Conservation (phyloP, 2,113 vertebrate genomes). For the Prinia subflava region DNA sequence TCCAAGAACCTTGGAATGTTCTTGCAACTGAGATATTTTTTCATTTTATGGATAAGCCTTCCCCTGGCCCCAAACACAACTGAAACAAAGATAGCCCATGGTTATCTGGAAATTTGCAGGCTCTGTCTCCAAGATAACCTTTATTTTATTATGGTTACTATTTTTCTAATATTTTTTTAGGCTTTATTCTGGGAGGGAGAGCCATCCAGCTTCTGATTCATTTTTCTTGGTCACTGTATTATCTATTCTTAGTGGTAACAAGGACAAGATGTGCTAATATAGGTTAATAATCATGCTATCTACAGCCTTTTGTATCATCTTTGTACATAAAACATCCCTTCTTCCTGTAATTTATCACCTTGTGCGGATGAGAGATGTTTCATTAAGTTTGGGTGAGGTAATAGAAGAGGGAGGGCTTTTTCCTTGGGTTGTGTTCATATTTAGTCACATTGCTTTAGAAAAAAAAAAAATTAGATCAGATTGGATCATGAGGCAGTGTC, state of each 20-base stretch:
- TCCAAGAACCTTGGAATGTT: background rate
- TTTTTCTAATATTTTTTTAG: background rate
- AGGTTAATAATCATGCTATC: conserved; percentile 14
- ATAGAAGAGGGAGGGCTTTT: background rate
- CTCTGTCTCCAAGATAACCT: background rate
- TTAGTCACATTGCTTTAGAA: background rate
- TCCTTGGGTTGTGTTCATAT: background rate
- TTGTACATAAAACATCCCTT: conserved; percentile 17
- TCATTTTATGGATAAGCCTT: background rate
- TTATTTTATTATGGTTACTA: background rate
- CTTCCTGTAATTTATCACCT: background rate
- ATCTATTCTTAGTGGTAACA: background rate
- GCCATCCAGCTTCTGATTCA: background rate
- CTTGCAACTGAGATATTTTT: background rate
- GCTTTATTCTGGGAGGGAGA: background rate
- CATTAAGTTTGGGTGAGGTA: conserved; percentile 13
- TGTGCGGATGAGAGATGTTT: background rate
- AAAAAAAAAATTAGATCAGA: background rate
- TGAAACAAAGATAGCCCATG: background rate
- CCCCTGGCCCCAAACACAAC: background rate
- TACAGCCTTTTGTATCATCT: conserved; percentile 23
- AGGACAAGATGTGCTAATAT: conserved; percentile 23
- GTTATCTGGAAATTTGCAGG: background rate
- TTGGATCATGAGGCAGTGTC: background rate
- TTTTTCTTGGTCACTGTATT: background rate